A percentile compares a stretch with the other conserved stretches of the same genome.
phyloP scores from a whole-genome alignment of 1,140 invertebrate species.

The Drosophila kikkawai region DNA sequence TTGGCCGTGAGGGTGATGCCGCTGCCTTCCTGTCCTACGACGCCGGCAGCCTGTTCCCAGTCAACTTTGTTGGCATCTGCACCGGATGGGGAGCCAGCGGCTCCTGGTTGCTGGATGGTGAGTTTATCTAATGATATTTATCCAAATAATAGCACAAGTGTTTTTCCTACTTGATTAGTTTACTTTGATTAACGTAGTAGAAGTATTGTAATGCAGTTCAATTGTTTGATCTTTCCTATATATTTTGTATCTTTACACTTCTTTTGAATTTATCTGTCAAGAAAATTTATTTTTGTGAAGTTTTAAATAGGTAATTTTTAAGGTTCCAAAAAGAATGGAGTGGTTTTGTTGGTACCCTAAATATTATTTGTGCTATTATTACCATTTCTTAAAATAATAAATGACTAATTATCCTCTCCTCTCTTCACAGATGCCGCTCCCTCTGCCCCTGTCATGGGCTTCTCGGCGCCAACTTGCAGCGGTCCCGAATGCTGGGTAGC shows the following conservation, averaged over 20 bases:
- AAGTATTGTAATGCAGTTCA: not conserved
- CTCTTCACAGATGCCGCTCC: constrained; percentile 48
- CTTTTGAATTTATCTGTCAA: not conserved
- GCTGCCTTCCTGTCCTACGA: constrained; percentile 90
- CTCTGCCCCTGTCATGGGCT: constrained; percentile 66
- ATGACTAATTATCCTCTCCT: not conserved
- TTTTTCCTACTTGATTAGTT: constrained; percentile 12
- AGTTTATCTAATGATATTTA: constrained; percentile 39
- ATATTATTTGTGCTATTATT: not conserved
- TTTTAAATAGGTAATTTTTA: not conserved
- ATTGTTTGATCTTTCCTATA: not conserved
- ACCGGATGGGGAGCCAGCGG: constrained; percentile 94
- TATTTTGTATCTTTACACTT: not conserved
- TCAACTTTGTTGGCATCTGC: constrained; percentile 91
- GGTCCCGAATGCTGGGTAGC: constrained; percentile 88
- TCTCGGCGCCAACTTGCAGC: constrained; percentile 57
- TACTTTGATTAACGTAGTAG: not conserved
- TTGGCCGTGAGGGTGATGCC: constrained; percentile 86
- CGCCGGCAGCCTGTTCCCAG: constrained; percentile 89
- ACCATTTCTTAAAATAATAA: not conserved
- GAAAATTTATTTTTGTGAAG: not conserved
- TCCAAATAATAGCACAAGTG: constrained; percentile 6
- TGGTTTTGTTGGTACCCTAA: not conserved
- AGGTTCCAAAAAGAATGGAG: not conserved
- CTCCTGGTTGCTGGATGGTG: constrained; percentile 93